phyloP scores from a whole-genome alignment of 2,797 vertebrate genomes.

The Eulemur albifrons region DNA sequence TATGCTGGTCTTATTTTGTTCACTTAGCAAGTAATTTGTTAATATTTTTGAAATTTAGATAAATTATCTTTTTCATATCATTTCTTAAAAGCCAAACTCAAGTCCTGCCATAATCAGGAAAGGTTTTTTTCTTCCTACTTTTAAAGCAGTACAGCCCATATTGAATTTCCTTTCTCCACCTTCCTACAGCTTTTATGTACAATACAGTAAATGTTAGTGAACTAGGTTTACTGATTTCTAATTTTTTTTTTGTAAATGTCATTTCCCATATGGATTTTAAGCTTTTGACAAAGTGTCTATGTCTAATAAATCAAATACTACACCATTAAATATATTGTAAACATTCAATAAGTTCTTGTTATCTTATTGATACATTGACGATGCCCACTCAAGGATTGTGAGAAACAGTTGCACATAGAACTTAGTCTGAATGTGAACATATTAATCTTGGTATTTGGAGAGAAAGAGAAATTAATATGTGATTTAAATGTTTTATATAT shows the following conservation, averaged over 20 bases:
- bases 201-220: background rate
- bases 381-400: background rate
- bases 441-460: background rate
- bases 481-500: background rate
- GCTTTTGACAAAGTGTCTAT: background rate
- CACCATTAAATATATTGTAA: background rate
- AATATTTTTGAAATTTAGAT: background rate
- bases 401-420: background rate
- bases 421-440: background rate
- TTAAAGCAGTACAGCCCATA: background rate
- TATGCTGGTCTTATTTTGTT: background rate
- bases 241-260: background rate
- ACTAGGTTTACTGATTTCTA: background rate
- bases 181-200: background rate
- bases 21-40: background rate
- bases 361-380: background rate
- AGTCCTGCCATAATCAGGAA: background rate
- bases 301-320: background rate
- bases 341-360: background rate
- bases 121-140: background rate
- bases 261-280: background rate
- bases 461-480: background rate
- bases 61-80: background rate
- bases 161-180: background rate
- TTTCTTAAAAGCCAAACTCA: background rate